Conservation (phyloP, 1,140 invertebrate species). For the Caenorhabditis inopinata region DNA sequence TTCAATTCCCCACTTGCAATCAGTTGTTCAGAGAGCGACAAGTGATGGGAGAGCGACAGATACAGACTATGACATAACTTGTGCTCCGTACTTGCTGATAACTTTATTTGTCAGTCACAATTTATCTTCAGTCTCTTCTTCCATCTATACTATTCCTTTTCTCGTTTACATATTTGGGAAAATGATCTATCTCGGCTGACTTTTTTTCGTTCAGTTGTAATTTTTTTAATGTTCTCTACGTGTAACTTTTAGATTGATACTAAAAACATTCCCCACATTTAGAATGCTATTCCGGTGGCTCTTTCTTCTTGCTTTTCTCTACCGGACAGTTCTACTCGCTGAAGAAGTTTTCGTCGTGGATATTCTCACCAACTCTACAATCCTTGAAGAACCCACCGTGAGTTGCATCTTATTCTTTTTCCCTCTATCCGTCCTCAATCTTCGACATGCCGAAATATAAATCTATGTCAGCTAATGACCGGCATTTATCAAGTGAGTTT, state of each 20-base stretch:
- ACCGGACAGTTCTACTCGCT: not conserved
- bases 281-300: conserved; percentile 8
- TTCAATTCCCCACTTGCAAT: conserved; percentile 22
- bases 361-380: not conserved
- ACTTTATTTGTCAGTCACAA: conserved; percentile 7
- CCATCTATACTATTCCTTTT: not conserved
- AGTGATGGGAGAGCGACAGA: conserved; percentile 19
- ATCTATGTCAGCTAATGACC: conserved; percentile 34
- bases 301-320: not conserved
- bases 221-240: not conserved
- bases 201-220: not conserved
- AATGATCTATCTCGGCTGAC: too few relatives aligned
- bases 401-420: not conserved
- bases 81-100: conserved; percentile 30
- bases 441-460: conserved; percentile 4
- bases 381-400: conserved; percentile 3
- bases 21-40: conserved; percentile 24
- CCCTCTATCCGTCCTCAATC: not conserved
- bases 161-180: not conserved
- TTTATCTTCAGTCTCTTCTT: not conserved
- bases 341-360: not conserved
- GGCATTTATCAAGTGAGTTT: conserved; percentile 20
- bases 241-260: too few relatives aligned
- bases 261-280: not conserved
- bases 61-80: conserved; percentile 34